Evolutionary conservation across 1,140 invertebrate species (phyloP).

Genomic region (Dendrolimus kikuchii): DNA sequence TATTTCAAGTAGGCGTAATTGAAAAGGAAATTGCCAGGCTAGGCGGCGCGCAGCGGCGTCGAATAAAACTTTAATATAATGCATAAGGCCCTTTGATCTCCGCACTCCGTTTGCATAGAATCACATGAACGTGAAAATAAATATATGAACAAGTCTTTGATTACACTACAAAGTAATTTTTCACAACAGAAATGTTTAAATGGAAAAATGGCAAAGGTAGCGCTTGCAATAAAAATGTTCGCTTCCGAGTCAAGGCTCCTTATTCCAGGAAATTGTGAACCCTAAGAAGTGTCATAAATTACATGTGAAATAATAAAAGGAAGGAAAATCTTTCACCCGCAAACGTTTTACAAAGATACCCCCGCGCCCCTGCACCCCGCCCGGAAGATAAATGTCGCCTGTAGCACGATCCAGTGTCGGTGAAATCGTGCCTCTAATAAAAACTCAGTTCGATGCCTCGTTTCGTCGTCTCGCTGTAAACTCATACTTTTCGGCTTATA

Average conservation of each 20-base stretch:
- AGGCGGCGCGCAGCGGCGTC: slow-evolving; percentile 44
- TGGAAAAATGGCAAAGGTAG: slow-evolving; percentile 13
- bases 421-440: slow-evolving; percentile 42
- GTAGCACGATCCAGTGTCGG: slow-evolving; percentile 47
- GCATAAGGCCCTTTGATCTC: slow-evolving; percentile 68
- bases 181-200: slow-evolving; percentile 14
- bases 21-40: slow-evolving; percentile 67
- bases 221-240: slow-evolving; percentile 27
- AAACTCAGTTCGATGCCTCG: slow-evolving; percentile 14
- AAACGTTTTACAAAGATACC: slow-evolving; percentile 60
- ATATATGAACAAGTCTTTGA: slow-evolving; percentile 8
- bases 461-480: slow-evolving; percentile 11
- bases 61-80: slow-evolving; percentile 70
- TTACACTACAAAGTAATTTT: slow-evolving; percentile 5
- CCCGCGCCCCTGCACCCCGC: slow-evolving; percentile 22
- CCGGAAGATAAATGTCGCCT: slow-evolving; percentile 51
- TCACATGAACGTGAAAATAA: slow-evolving; percentile 35
- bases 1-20: slow-evolving; percentile 70
- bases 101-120: slow-evolving; percentile 57
- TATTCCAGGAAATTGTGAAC: slow-evolving; percentile 34
- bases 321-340: slow-evolving; percentile 58
- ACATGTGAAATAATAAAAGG: slow-evolving; percentile 65
- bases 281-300: slow-evolving; percentile 59
- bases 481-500: slow-evolving; percentile 12
- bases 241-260: slow-evolving; percentile 34